phyloP scores from a whole-genome alignment of 2,797 vertebrate species.

The Microtus californicus region DNA sequence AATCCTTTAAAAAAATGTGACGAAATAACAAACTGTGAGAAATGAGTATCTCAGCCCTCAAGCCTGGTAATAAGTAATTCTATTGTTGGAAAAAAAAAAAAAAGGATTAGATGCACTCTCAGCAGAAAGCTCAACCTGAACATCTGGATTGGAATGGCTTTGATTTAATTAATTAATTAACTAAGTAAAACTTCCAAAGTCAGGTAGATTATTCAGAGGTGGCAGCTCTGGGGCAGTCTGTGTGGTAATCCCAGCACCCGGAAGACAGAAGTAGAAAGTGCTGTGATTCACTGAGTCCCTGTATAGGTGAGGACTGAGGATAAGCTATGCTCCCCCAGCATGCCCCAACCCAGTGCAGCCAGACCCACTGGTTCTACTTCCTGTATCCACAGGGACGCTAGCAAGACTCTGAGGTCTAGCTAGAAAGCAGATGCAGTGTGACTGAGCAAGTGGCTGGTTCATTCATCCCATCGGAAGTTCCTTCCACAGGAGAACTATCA shows the following conservation, averaged over 20 bases:
- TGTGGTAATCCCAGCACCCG: not conserved
- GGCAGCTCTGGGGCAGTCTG: not conserved
- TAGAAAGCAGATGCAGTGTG: not conserved
- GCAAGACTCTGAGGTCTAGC: not conserved
- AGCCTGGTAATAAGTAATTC: not conserved
- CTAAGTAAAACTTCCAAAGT: not conserved
- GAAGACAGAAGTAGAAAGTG: not conserved
- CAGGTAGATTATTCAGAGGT: not conserved
- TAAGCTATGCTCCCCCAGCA: not conserved
- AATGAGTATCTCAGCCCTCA: not conserved
- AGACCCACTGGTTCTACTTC: not conserved
- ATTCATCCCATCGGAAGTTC: not conserved
- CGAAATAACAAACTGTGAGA: not conserved
- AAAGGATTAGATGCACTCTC: not conserved
- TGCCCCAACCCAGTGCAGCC: not conserved
- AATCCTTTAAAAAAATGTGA: conserved; percentile 20
- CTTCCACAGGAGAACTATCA: not conserved
- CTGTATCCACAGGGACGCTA: not conserved
- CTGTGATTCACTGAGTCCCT: not conserved
- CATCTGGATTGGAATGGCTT: not conserved
- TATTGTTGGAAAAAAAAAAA: not conserved
- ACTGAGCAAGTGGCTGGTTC: not conserved
- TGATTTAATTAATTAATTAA: not conserved
- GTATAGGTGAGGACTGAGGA: too few species aligned
- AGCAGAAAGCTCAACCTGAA: not conserved